Percentiles rank a stretch among this genome's conserved stretches.
phyloP scores from a whole-genome alignment of 1,140 invertebrate genomes.

The Telenomus remus region DNA sequence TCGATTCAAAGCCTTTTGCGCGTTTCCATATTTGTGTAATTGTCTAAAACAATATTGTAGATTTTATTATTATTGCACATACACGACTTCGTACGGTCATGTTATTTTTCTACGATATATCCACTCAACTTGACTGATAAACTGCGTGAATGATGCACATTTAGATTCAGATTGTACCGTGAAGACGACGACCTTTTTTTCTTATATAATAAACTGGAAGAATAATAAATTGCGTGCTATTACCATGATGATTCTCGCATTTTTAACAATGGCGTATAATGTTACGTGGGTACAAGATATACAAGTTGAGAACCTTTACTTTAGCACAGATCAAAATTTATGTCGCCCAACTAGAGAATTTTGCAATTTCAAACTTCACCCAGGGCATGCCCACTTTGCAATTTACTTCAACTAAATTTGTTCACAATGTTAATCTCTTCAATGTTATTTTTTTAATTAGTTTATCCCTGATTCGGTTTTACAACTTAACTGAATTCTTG shows the following conservation, averaged over 20 bases:
- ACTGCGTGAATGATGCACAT: constrained; percentile 14
- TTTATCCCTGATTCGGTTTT: constrained; percentile 7
- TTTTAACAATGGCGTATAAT: constrained; percentile 39
- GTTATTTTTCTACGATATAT: neutral
- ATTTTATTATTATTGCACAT: too few species aligned
- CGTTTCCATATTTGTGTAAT: too few species aligned
- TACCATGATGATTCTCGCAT: constrained; percentile 25
- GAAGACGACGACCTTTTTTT: constrained; percentile 29
- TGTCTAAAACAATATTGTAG: too few species aligned
- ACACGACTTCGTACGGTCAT: neutral
- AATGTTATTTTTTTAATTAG: constrained; percentile 16
- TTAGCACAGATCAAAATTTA: constrained; percentile 31
- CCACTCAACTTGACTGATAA: neutral
- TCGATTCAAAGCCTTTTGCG: too few species aligned
- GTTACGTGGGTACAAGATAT: constrained; percentile 34
- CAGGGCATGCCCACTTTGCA: too few species aligned
- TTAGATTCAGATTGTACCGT: constrained; percentile 1
- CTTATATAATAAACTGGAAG: constrained; percentile 17
- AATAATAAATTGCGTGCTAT: constrained; percentile 28
- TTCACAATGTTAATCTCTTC: neutral
- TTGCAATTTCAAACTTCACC: neutral
- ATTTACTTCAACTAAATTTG: neutral
- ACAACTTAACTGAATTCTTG: neutral
- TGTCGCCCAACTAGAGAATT: neutral
- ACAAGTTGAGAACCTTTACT: constrained; percentile 44